These are phyloP conservation scores for Rhaphigaster nebulosa DNA, from an alignment of 2,888 invertebrate genomes.

Conservation along the genomic window DNA sequence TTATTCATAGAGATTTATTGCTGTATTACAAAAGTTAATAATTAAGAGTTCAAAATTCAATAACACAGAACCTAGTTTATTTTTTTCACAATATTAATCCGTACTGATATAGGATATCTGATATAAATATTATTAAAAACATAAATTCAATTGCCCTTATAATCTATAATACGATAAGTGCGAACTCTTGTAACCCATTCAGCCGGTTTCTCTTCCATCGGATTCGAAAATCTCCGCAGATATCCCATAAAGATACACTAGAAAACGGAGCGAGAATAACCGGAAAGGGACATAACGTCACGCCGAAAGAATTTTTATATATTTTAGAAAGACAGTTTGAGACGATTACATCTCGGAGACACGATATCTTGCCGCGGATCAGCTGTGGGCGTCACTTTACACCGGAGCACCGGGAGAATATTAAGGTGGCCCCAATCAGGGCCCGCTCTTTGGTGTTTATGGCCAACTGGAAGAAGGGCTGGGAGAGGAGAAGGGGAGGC, in stretches of 20 bases:
- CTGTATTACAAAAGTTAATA: no score
- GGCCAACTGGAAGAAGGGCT: not conserved
- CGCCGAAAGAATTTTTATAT: not conserved
- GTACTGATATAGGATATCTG: not conserved
- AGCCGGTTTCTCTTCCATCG: not conserved
- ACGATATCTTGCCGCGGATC: not conserved
- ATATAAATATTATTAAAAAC: not conserved
- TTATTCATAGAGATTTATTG: no score
- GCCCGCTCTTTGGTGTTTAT: not conserved
- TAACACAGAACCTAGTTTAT: not conserved
- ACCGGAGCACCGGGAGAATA: not conserved
- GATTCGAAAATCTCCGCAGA: not conserved
- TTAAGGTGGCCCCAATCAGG: not conserved
- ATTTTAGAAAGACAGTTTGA: not conserved
- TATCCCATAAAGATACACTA: not conserved
- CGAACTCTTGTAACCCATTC: not conserved
- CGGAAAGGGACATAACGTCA: slow-evolving; percentile 19
- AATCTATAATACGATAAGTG: not conserved
- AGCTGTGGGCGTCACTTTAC: not conserved
- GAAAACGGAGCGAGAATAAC: slow-evolving; percentile 20
- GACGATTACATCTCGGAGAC: slow-evolving; percentile 3
- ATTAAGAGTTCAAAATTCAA: not conserved
- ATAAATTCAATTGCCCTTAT: not conserved
- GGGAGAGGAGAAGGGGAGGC: not conserved
- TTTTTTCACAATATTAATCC: not conserved